phyloP scores from a whole-genome alignment of 2,797 vertebrate genomes.

The Falco cherrug region DNA sequence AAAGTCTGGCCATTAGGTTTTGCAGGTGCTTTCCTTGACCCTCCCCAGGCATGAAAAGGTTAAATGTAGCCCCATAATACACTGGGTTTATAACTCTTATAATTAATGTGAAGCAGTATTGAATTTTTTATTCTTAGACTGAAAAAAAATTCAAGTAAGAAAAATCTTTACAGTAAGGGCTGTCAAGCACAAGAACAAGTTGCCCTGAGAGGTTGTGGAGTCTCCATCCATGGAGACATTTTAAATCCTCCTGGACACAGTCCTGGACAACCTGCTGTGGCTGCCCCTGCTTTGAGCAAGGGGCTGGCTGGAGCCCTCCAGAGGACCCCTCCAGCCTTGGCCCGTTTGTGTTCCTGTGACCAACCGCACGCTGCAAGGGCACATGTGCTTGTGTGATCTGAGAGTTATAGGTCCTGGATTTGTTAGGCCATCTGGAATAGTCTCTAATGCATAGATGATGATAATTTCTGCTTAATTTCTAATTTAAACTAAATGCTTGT shows the following conservation, averaged over 20 bases:
- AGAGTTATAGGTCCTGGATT: background rate
- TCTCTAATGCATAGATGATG: background rate
- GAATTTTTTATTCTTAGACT: background rate
- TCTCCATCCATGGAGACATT: background rate
- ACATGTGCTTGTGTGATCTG: background rate
- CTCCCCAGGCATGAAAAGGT: background rate
- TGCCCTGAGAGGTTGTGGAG: too few species aligned
- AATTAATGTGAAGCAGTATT: background rate
- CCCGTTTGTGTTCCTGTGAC: background rate
- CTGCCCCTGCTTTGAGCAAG: background rate
- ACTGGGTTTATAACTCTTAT: background rate
- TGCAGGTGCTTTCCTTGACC: background rate
- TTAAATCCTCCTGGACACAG: background rate
- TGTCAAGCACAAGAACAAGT: too few species aligned
- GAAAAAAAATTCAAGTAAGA: background rate
- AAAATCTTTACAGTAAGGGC: background rate
- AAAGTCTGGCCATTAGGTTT: background rate
- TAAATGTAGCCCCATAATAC: background rate
- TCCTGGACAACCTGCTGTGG: background rate
- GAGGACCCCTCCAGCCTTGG: background rate
- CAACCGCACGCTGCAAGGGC: background rate
- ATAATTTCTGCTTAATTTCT: background rate
- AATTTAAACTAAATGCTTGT: background rate
- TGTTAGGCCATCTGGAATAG: background rate
- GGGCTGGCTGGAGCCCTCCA: background rate